phyloP scores from a whole-genome alignment of 1,140 invertebrate species.

The Apolygus lucorum region DNA sequence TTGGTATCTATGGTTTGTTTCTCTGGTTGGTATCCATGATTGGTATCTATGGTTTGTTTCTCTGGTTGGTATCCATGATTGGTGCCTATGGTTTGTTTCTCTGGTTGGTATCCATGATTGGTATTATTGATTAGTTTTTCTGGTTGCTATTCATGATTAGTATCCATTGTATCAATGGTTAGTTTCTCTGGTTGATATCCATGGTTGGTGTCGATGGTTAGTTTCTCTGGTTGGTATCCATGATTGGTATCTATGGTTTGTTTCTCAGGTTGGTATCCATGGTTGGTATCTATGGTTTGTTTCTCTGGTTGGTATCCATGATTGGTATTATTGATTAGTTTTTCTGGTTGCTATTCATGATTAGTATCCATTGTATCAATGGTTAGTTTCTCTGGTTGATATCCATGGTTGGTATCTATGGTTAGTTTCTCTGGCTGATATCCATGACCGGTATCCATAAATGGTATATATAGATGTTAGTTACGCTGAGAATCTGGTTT shows the following conservation, averaged over 20 bases:
- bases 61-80: not conserved
- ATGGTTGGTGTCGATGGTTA: not conserved
- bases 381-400: not conserved
- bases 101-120: not conserved
- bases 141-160: not conserved
- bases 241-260: not conserved
- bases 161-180: not conserved
- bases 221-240: not conserved
- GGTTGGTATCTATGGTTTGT: not conserved
- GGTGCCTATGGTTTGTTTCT: not conserved
- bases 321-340: not conserved
- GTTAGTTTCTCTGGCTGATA: not conserved
- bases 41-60: not conserved
- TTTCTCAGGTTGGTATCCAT: not conserved
- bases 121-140: not conserved
- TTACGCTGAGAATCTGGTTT: not conserved
- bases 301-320: not conserved
- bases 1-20: not conserved
- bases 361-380: not conserved
- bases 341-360: not conserved
- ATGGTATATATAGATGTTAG: not conserved
- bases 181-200: not conserved
- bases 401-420: not conserved
- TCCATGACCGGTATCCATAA: not conserved
- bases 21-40: not conserved